Percentiles rank a stretch among this genome's conserved stretches.
Evolutionary conservation across 2,888 invertebrate species (phyloP).

Genomic region (Drosophila borealis): DNA sequence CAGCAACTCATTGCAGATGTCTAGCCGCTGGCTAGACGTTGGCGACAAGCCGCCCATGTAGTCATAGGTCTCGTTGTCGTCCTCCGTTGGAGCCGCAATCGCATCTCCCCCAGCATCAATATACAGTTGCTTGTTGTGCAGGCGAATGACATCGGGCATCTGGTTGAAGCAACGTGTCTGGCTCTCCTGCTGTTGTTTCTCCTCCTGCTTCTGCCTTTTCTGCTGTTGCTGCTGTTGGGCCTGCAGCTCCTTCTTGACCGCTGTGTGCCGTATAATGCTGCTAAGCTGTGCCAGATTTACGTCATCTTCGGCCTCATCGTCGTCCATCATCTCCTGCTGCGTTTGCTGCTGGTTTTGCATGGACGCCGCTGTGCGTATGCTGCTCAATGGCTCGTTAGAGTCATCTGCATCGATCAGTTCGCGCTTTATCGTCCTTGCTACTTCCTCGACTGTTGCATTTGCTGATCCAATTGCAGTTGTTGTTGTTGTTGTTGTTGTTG

Average conservation of each 20-base stretch:
- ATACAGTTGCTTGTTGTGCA: constrained; percentile 61
- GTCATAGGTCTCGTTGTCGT: constrained; percentile 56
- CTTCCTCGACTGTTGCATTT: constrained; percentile 49
- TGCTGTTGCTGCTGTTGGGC: constrained; percentile 62
- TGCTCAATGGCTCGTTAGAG: constrained; percentile 81
- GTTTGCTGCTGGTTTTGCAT: constrained; percentile 35
- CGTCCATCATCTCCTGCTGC: constrained; percentile 46
- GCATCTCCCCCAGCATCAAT: constrained; percentile 49
- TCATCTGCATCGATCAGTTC: constrained; percentile 83
- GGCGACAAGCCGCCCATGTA: constrained; percentile 79
- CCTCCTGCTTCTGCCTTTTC: constrained; percentile 39
- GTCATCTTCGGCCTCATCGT: constrained; percentile 83
- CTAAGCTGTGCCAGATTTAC: constrained; percentile 84
- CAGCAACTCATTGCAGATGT: constrained; percentile 82
- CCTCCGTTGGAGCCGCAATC: constrained; percentile 23
- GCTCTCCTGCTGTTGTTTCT: constrained; percentile 42
- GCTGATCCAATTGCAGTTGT: constrained; percentile 14
- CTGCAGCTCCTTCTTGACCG: constrained; percentile 80
- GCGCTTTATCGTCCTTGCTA: constrained; percentile 79
- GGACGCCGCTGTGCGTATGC: constrained; percentile 67
- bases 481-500: constrained; percentile 38
- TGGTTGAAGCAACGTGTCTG: constrained; percentile 67
- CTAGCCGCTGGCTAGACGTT: constrained; percentile 81
- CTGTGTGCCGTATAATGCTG: constrained; percentile 81
- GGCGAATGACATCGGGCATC: constrained; percentile 78